These are phyloP conservation scores for Pocillopora damicornis DNA, from an alignment of 64 coral and sea anemone genomes.

Conservation along the genomic window DNA sequence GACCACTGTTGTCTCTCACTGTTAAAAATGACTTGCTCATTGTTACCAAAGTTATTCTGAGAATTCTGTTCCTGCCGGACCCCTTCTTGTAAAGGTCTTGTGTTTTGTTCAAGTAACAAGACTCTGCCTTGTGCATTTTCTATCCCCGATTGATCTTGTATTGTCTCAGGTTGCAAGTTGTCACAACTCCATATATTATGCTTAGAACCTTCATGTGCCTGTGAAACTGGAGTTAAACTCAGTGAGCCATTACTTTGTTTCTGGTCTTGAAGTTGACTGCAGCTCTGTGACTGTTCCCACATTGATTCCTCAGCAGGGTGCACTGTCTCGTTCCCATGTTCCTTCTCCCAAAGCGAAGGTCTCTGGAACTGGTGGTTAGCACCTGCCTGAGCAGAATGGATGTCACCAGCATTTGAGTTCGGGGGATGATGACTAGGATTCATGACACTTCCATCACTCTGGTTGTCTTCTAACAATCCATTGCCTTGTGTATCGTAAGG, in stretches of 20 bases:
- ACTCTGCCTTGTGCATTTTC: background rate
- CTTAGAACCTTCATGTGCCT: background rate
- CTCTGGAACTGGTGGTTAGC: slow-evolving; percentile 22
- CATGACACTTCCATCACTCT: background rate
- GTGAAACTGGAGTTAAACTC: background rate
- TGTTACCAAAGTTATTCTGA: background rate
- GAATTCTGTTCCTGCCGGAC: background rate
- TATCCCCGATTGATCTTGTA: background rate
- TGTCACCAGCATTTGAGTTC: background rate
- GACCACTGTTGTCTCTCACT: slow-evolving; percentile 4
- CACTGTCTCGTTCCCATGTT: slow-evolving; percentile 18
- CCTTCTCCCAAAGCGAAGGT: slow-evolving; percentile 25
- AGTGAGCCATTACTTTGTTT: background rate
- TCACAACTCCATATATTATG: slow-evolving; percentile 9
- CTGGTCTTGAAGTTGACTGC: slow-evolving; percentile 10
- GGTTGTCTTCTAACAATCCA: background rate
- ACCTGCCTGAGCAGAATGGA: background rate
- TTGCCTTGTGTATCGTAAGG: slow-evolving; percentile 12
- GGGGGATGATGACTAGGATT: background rate
- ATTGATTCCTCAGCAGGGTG: slow-evolving; percentile 4
- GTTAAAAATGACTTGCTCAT: slow-evolving; percentile 12
- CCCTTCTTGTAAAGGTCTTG: background rate
- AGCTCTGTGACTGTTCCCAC: slow-evolving; percentile 36
- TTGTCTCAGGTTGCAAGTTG: slow-evolving; percentile 1
- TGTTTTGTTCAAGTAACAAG: background rate